Evolutionary conservation across 2,113 vertebrate species (phyloP), one percentile per base, ranked within the genome.

Genomic region (Corythornis cristatus): DNA sequence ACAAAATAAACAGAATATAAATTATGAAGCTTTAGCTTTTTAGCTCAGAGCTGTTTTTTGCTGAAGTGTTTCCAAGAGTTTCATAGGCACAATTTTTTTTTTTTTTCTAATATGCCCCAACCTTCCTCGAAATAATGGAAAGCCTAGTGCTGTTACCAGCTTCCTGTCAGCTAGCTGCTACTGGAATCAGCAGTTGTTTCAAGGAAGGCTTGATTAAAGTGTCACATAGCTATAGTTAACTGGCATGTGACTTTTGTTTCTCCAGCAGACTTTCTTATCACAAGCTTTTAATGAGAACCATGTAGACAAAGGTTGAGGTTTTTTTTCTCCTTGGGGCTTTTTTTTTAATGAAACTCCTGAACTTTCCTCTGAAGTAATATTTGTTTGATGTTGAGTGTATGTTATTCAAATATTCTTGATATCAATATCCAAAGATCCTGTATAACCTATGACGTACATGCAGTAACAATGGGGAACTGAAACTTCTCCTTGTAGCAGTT

Each of bases 191-290:
- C 22, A 48, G n/a, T 43, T 85, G 82, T 83, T 94, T 93, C 37
- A 83, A 89, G 51, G 40, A 79, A 77, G 60, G 57, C 53, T 90
- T 81, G 54, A 85, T 73, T 92, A 31, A 82, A 78, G 62, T 87
- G 75, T 82, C 51, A 40, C 67, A 46, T 68, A 91, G 60, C 48
- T 75, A 26, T 26, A 58, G 77, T 79, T 87, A 87, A 92, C 62
- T 88, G 46, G 22, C 68, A 92, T 48, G 58, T 79, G 94, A 92
- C 91, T 86, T 91, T 12, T 79, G 37, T 92, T 95, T 85, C 91
- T 82, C 48, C 51, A 70, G 50, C 37, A 46, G 50, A 46, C 43
- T 83, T 90, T 43, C 78, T 91, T 94, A 87, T 92, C 72, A 1
- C 46, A 79, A 50, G 28, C 60, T 35, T 70, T 90, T 83, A 56